Base-by-base conservation (phyloP, 2,113 vertebrate species). In the Laterallus jamaicensis region DNA sequence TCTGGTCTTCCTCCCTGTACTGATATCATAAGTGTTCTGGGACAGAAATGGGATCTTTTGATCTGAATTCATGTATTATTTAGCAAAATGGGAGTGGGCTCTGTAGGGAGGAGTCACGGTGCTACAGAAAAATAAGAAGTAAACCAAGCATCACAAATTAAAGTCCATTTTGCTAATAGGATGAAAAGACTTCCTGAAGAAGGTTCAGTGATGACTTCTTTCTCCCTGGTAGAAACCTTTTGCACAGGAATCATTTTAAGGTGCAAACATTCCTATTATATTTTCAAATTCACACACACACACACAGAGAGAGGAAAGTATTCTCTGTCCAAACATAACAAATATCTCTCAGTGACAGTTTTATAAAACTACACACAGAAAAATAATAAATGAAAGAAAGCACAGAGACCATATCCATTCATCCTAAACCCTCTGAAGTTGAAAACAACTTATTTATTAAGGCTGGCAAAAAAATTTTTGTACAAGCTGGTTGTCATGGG, bases 381-480 rank as follows among this genome's bases (percentile, higher is more conserved):
- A 93, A 94, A 86, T 62, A 95, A 79, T n/a, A 79, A 62, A 91
- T 58, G 4, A 88, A 84, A 69, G 54, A 19, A 83, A 90, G 35
- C 47, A 74, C 24, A 50, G 32, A 76, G 55, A 87, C 37, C 59
- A 87, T 32, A 83, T 78, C 42, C 73, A 86, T 91, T 90, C 67
- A 93, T 70, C 47, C 60, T 83, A 90, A 67, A 52, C 6, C 15
- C 37, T n/a, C 22, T 81, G 49, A 42, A 83, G 68, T 64, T 71
- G 80, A 77, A 94, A 93, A 91, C 22, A 70, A 67, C 32, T 26
- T 55, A 93, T 91, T 85, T 90, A 91, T 88, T 88, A 82, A 67
- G 26, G 37, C 26, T 81, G 71, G 35, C 73, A 88, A 68, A 81
- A 93, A 71, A 49, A 49, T 83, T 70, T 90, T 90, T 25, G n/a